Conservation (phyloP, 2,888 invertebrate species). For the Creontiades dilutus region DNA sequence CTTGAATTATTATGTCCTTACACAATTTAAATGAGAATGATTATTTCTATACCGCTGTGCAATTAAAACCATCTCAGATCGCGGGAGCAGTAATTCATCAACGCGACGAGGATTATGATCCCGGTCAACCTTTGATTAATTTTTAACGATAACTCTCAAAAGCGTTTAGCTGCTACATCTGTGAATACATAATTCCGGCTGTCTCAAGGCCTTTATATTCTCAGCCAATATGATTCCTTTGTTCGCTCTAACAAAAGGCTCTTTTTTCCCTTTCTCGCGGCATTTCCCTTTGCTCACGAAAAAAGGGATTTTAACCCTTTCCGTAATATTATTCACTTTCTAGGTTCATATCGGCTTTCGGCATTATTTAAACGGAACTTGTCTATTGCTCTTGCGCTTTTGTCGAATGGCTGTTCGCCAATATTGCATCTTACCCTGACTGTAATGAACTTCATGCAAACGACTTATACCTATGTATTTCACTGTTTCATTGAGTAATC, state of each 20-base stretch:
- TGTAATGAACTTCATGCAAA: too few species aligned
- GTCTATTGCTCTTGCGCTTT: not conserved
- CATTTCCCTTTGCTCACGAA: constrained; percentile 7
- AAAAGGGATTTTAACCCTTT: not conserved
- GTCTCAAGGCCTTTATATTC: constrained; percentile 2
- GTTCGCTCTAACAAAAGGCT: not conserved
- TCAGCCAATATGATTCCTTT: constrained; percentile 22
- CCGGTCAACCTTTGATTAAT: not conserved
- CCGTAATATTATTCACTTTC: constrained; percentile 12
- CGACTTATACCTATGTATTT: too few species aligned
- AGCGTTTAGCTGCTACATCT: constrained; percentile 5
- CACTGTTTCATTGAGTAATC: too few species aligned
- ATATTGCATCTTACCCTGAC: too few species aligned
- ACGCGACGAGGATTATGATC: too few species aligned
- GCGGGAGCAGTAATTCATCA: too few species aligned
- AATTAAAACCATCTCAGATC: too few species aligned
- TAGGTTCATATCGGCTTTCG: not conserved
- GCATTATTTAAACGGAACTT: not conserved
- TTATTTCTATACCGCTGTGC: too few species aligned
- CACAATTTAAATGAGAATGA: too few species aligned
- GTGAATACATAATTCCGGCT: constrained; percentile 29
- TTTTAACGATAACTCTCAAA: not conserved
- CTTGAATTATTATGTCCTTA: too few species aligned
- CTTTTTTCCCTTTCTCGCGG: not conserved
- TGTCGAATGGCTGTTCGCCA: too few species aligned